These are phyloP conservation scores for Nomia melanderi DNA, from an alignment of 1,140 invertebrate species.

Conservation along the genomic window DNA sequence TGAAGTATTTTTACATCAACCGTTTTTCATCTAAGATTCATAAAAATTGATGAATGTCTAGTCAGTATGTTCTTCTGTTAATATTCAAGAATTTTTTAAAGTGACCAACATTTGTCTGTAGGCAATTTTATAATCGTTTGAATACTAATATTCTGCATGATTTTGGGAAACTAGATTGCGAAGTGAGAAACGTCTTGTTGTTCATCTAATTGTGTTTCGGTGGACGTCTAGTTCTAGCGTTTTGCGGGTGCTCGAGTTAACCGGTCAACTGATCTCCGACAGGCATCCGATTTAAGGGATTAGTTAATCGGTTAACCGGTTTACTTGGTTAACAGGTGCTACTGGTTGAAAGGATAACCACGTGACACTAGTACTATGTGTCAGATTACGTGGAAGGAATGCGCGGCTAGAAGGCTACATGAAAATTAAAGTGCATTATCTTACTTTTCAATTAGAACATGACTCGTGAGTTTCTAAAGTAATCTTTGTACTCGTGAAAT, in stretches of 20 bases:
- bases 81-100: no score
- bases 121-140: not conserved
- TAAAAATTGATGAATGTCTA: no score
- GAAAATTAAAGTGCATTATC: not conserved
- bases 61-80: no score
- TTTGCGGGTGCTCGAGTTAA: slow-evolving; percentile 19
- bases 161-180: not conserved
- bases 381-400: not conserved
- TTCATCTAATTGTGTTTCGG: slow-evolving; percentile 1
- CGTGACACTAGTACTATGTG: not conserved
- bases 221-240: not conserved
- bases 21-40: no score
- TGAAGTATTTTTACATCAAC: no score
- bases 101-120: no score
- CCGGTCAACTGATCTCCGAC: slow-evolving; percentile 41
- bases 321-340: slow-evolving; percentile 43
- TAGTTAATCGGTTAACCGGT: slow-evolving; percentile 51
- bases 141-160: not conserved
- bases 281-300: slow-evolving; percentile 32
- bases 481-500: no score
- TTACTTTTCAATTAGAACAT: no score
- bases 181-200: not conserved
- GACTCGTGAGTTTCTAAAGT: no score
- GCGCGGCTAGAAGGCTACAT: not conserved
- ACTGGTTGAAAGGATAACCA: slow-evolving; percentile 31